Base-by-base conservation (phyloP, 2,888 invertebrate genomes). In the Hylaea fasciaria region DNA sequence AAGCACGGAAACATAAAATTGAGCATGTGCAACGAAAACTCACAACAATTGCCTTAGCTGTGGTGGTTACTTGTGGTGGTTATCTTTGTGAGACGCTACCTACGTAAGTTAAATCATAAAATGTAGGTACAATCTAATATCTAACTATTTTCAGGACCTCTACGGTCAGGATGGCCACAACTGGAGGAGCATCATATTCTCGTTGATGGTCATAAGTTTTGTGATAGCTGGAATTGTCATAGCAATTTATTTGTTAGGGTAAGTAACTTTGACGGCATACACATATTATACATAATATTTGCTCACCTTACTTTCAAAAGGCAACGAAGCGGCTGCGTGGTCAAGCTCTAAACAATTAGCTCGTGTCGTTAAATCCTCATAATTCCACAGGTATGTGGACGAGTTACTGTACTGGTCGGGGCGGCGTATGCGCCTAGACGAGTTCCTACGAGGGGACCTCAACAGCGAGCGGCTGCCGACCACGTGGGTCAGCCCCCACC, bases 331-430 rank as follows among this genome's bases (percentile, higher is more conserved):
- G 9, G 28, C 28, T 3, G 10, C 32, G 32, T 32, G 3, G 10
- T 32, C 32, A n/a, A n/a, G n/a, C 37, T 37, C 37, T 37, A 37
- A 37, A 37, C 5, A 12, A 4, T n/a, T 44, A 7, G 1, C 22
- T 22, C 22, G 8, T 11, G 14, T 17, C 17, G 10, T 10, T 17
- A 29, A 35, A 12, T n/a, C 13, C 16, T 53, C 47, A 8, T 32
- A 12, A 43, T 61, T 76, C 68, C 44, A 1, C 82, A 95, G 95
- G 80, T 97, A 97, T 93, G 97, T 97, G 85, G 97, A 97, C 93
- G 97, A 97, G 91, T 93, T 97, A 74, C 93, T 97, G 68, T 97
- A 97, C 89, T 97, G 97, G 97, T 96, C 96, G 78, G 97, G 97
- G 64, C 95, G 95, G 72, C 95, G 97, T 70, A 96, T 97, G 95